Percentiles rank a stretch among this genome's conserved stretches.
These are phyloP conservation scores for Rotaria socialis DNA, from an alignment of 2,888 invertebrate genomes.

Conservation along the genomic window DNA sequence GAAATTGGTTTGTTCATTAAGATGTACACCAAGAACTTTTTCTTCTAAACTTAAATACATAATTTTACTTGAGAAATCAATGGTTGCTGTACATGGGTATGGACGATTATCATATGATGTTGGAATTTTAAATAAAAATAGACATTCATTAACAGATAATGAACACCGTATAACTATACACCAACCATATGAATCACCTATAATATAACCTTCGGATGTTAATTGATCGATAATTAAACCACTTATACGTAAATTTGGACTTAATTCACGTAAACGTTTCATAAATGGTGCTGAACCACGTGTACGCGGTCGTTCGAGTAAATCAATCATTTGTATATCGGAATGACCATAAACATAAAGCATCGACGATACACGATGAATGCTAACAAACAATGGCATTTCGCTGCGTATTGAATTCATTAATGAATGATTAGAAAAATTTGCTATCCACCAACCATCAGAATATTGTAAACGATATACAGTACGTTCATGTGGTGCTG, in stretches of 20 bases:
- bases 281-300: constrained; percentile 36
- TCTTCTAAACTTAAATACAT: constrained; percentile 35
- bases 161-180: constrained; percentile 24
- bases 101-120: constrained; percentile 32
- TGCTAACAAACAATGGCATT: constrained; percentile 27
- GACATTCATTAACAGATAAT: constrained; percentile 17
- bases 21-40: neutral
- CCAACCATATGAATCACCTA: constrained; percentile 33
- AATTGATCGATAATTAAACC: constrained; percentile 31
- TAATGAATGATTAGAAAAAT: neutral
- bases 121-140: constrained; percentile 6
- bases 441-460: constrained; percentile 21
- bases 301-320: constrained; percentile 8
- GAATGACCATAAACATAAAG: constrained; percentile 30
- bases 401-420: constrained; percentile 30
- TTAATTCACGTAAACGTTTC: constrained; percentile 28
- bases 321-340: constrained; percentile 18
- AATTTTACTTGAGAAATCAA: constrained; percentile 9
- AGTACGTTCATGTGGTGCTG: constrained; percentile 35
- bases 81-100: constrained; percentile 30
- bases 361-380: constrained; percentile 14
- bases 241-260: constrained; percentile 25
- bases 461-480: constrained; percentile 30
- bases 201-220: constrained; percentile 26
- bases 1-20: constrained; percentile 5